Conservation (phyloP, 2,888 invertebrate species). For the Amaurobius ferox region DNA sequence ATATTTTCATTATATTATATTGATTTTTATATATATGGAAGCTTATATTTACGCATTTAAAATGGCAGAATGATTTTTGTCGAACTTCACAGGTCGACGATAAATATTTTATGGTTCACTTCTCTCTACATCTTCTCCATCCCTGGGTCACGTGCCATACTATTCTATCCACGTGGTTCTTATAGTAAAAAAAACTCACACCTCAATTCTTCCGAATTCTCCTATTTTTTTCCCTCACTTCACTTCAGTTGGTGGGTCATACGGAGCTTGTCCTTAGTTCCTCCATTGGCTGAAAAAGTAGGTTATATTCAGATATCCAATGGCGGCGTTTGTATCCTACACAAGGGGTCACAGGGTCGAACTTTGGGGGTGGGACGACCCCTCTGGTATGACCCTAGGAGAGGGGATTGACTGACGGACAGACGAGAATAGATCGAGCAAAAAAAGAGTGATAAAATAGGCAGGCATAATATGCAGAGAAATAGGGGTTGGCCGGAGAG, state of each 20-base stretch:
- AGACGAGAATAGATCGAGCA: conserved; percentile 39
- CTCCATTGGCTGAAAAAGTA: conserved; percentile 54
- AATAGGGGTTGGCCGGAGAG: conserved; percentile 36
- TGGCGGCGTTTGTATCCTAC: conserved; percentile 18
- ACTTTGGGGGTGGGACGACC: conserved; percentile 29
- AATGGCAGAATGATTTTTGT: no score
- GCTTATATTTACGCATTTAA: no score
- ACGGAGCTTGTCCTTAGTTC: conserved; percentile 30
- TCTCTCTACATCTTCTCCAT: no score
- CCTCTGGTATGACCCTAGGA: not conserved
- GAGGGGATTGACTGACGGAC: conserved; percentile 44
- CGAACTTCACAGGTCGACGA: no score
- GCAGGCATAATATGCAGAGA: conserved; percentile 54
- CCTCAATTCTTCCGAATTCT: conserved; percentile 1
- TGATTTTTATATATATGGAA: no score
- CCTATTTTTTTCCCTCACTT: conserved; percentile 1
- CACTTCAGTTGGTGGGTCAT: conserved; percentile 24
- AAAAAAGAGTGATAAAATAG: conserved; percentile 19
- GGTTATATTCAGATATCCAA: conserved; percentile 65
- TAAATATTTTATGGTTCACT: no score
- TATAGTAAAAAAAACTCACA: conserved; percentile 6
- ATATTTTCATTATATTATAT: no score
- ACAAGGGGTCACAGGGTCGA: conserved; percentile 65
- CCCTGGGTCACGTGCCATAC: no score
- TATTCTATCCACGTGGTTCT: not conserved